A percentile compares a stretch with the other conserved stretches of the same genome.
phyloP scores from a whole-genome alignment of 2,797 vertebrate species.

The Liasis olivaceus region DNA sequence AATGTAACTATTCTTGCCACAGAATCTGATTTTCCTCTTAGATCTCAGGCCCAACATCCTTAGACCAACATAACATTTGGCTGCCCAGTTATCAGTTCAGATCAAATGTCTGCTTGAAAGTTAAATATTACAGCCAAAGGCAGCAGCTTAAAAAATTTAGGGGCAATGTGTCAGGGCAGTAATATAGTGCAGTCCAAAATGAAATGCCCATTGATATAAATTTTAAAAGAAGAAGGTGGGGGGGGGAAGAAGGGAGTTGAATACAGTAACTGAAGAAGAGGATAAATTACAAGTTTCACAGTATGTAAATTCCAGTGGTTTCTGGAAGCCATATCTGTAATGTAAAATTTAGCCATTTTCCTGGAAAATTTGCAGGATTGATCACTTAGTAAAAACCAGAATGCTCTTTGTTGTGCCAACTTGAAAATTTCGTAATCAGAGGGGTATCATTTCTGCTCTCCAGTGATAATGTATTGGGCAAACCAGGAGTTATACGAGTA shows the following conservation, averaged over 20 bases:
- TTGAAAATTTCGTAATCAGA: neutral
- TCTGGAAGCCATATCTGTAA: neutral
- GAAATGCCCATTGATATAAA: neutral
- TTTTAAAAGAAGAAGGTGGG: neutral
- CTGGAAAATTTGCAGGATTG: neutral
- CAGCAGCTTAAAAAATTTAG: neutral
- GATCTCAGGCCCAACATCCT: neutral
- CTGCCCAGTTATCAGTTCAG: neutral
- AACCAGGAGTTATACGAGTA: neutral
- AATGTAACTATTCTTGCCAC: neutral
- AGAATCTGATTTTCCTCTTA: neutral
- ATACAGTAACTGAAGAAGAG: neutral
- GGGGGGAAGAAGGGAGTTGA: neutral
- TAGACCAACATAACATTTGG: neutral
- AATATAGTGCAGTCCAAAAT: neutral
- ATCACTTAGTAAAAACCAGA: neutral
- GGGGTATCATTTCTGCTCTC: neutral
- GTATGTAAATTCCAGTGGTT: neutral
- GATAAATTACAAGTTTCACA: neutral
- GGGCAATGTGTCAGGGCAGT: neutral
- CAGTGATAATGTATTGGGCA: neutral
- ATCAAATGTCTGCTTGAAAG: neutral
- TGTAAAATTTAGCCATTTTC: neutral
- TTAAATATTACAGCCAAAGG: neutral
- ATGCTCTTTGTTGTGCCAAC: neutral